These are phyloP conservation scores for Rhorus exstirpatorius DNA, from an alignment of 2,888 invertebrate genomes.

Conservation along the genomic window DNA sequence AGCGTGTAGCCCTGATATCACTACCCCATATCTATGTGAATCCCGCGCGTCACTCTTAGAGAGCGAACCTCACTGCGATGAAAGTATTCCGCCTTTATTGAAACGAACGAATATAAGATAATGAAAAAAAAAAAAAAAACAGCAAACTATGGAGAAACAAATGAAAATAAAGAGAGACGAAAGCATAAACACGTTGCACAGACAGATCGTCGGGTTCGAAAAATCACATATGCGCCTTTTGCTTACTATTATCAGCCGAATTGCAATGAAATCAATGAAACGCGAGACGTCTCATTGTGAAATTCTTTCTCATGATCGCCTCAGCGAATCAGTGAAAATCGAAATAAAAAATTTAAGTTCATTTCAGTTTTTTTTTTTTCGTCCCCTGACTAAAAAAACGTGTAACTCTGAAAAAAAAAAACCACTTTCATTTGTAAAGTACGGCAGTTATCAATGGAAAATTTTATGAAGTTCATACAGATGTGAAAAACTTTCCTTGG, in stretches of 20 bases:
- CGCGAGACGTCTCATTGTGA: not conserved
- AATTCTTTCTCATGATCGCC: not conserved
- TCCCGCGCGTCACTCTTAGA: slow-evolving; percentile 67
- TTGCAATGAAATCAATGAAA: slow-evolving; percentile 9
- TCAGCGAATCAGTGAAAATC: not conserved
- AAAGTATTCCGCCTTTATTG: slow-evolving; percentile 46
- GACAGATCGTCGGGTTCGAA: not conserved
- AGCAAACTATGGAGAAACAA: slow-evolving; percentile 7
- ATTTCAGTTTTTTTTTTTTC: no score
- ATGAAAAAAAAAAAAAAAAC: slow-evolving; percentile 11
- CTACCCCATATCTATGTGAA: slow-evolving; percentile 75
- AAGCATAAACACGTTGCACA: not conserved
- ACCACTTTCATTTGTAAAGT: no score
- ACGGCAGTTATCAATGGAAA: no score
- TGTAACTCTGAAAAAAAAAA: no score
- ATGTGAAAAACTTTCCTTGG: no score
- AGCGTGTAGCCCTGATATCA: slow-evolving; percentile 80
- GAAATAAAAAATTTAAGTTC: no score
- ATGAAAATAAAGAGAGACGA: slow-evolving; percentile 3
- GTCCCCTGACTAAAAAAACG: no score
- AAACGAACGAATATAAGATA: slow-evolving; percentile 28
- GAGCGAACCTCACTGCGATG: slow-evolving; percentile 22
- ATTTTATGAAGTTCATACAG: no score
- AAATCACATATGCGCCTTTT: not conserved
- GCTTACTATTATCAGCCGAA: slow-evolving; percentile 16